These are phyloP conservation scores for Rhagonycha fulva DNA, from an alignment of 2,888 invertebrate genomes.

Conservation along the genomic window DNA sequence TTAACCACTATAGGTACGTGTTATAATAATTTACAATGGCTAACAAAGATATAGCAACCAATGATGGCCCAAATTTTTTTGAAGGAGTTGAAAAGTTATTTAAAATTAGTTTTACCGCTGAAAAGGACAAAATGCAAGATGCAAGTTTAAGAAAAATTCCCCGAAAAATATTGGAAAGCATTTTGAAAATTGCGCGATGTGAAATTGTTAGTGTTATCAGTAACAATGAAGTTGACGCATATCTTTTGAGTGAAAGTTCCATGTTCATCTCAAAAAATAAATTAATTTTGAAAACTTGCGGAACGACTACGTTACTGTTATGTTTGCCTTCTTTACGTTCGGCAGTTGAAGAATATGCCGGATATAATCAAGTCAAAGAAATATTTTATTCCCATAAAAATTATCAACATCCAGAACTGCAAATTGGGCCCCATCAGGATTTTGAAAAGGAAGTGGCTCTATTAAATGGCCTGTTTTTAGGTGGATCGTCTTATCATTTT, in stretches of 20 bases:
- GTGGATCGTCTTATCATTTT: conserved; percentile 88
- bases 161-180: conserved; percentile 69
- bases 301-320: conserved; percentile 95
- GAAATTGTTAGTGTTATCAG: conserved; percentile 87
- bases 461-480: conserved; percentile 78
- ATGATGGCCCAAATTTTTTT: conserved; percentile 76
- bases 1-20: too few species aligned
- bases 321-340: conserved; percentile 86
- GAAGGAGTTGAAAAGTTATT: conserved; percentile 98
- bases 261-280: conserved; percentile 95
- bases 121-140: too few species aligned
- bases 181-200: conserved; percentile 62
- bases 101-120: conserved; percentile 89
- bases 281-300: conserved; percentile 98
- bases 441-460: conserved; percentile 89
- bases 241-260: conserved; percentile 87
- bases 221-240: neutral
- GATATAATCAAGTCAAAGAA: conserved; percentile 88
- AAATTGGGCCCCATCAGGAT: conserved; percentile 84
- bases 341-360: conserved; percentile 83
- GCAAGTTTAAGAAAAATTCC: conserved; percentile 84
- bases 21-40: too few species aligned
- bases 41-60: too few species aligned
- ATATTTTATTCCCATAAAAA: conserved; percentile 97
- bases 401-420: conserved; percentile 90